These are phyloP conservation scores for Ooceraea biroi DNA, from an alignment of 1,140 invertebrate species.

Conservation along the genomic window DNA sequence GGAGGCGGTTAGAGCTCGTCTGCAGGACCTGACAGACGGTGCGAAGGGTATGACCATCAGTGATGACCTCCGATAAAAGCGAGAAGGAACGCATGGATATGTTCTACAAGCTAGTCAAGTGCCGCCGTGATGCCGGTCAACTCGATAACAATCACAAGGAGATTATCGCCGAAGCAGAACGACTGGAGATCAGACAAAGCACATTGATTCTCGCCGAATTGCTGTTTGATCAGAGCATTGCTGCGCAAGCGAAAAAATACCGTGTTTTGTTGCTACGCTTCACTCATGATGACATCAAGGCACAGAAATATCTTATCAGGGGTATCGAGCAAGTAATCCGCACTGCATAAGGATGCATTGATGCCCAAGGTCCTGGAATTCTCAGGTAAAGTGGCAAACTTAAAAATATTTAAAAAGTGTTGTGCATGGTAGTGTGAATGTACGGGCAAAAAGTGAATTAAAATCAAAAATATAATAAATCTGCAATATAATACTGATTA, in stretches of 20 bases:
- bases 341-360: constrained; percentile 92
- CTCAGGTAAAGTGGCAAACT: constrained; percentile 88
- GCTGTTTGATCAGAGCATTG: constrained; percentile 94
- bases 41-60: constrained; percentile 97
- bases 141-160: constrained; percentile 92
- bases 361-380: constrained; percentile 95
- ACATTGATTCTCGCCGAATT: constrained; percentile 96
- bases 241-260: constrained; percentile 91
- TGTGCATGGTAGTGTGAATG: too few species aligned
- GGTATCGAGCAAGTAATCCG: constrained; percentile 98
- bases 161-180: constrained; percentile 96
- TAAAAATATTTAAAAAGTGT: neutral
- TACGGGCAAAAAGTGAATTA: too few species aligned
- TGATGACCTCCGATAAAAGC: constrained; percentile 98
- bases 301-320: constrained; percentile 97
- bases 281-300: constrained; percentile 95
- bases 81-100: constrained; percentile 98
- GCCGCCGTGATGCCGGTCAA: constrained; percentile 89
- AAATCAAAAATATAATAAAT: too few species aligned
- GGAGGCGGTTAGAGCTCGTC: constrained; percentile 94
- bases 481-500: too few species aligned
- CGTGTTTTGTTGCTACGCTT: constrained; percentile 93
- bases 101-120: constrained; percentile 95
- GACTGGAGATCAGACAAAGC: constrained; percentile 98
- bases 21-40: constrained; percentile 96